Base-by-base conservation (phyloP, 2,888 invertebrate genomes). In the Flexamia atlantica region DNA sequence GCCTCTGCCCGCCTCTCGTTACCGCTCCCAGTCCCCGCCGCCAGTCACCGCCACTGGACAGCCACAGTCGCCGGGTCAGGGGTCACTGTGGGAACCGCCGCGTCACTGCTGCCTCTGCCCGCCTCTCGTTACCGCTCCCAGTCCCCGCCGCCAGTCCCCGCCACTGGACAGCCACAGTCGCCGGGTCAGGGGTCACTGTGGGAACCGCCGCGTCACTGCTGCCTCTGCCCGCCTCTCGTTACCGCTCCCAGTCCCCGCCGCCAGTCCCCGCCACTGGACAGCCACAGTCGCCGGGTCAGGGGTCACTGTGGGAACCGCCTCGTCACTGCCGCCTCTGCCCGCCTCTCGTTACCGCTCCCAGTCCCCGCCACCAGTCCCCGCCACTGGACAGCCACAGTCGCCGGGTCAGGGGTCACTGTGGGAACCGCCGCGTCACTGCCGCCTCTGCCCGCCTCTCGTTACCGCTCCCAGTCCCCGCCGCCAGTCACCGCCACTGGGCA, bases 51-150 rank as follows among this genome's bases (percentile, higher is more conserved):
- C 30, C 64, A 30, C 64, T 64, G 64, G 64, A 30, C 28, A 30
- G 28, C 30, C 28, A 64, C 30, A 64, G 64, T 30, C 3, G 28
- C 25, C 9, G 14, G 28, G 64, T 28, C 64, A 64, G 30, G 28
- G 64, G 64, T 64, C 28, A 10, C 46, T 20, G 28, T 64, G 64
- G 64, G 64, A 64, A 64, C 64, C 64, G 64, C 64, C 12, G 3
- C 12, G 46, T 46, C 46, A 46, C 46, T 17, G 3, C 7, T 3
- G n/a, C 46, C 46, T 46, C 46, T 46, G 46, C 36, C 36, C 36
- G 36, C 36, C 36, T 36, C 36, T 36, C 36, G 36, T 36, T n/a
- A n/a, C n/a, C n/a, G n/a, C n/a, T n/a, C n/a, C n/a, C n/a, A n/a
- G n/a, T n/a, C n/a, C n/a, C n/a, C n/a, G n/a, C n/a, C n/a, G n/a